These are phyloP conservation scores for Drosophila nigrodunni DNA, from an alignment of 1,140 invertebrate genomes.

Conservation along the genomic window DNA sequence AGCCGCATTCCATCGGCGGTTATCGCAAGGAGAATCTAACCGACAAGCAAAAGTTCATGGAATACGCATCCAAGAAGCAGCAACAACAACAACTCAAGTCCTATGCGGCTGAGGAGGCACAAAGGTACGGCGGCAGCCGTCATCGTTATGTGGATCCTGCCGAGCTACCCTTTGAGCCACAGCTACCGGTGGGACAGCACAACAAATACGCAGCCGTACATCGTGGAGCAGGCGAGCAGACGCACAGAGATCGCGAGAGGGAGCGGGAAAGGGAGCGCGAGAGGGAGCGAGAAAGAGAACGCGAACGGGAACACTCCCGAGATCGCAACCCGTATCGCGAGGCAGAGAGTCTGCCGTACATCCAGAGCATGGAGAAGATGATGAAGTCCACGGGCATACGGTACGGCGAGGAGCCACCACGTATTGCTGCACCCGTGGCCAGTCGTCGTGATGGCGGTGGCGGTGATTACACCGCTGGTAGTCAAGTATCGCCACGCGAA, in stretches of 20 bases:
- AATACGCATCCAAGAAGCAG: slow-evolving; percentile 73
- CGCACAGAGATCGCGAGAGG: slow-evolving; percentile 34
- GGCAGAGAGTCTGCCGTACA: slow-evolving; percentile 82
- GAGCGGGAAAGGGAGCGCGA: slow-evolving; percentile 29
- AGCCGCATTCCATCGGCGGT: slow-evolving; percentile 24
- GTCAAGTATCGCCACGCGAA: slow-evolving; percentile 88
- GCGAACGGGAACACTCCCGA: slow-evolving; percentile 57
- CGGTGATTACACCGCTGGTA: slow-evolving; percentile 22
- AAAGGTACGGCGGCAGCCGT: slow-evolving; percentile 68
- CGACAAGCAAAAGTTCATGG: slow-evolving; percentile 81
- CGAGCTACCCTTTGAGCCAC: slow-evolving; percentile 70
- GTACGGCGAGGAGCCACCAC: slow-evolving; percentile 60
- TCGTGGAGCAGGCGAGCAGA: slow-evolving; percentile 42
- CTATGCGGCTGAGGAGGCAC: slow-evolving; percentile 63
- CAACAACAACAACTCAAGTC: slow-evolving; percentile 47
- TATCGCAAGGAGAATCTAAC: slow-evolving; percentile 81
- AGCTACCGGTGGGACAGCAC: slow-evolving; percentile 27
- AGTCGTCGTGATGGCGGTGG: slow-evolving; percentile 29
- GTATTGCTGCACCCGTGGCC: slow-evolving; percentile 9
- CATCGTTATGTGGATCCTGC: slow-evolving; percentile 78
- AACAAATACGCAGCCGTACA: slow-evolving; percentile 76
- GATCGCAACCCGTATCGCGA: slow-evolving; percentile 82
- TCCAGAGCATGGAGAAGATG: slow-evolving; percentile 84
- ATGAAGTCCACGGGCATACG: slow-evolving; percentile 83
- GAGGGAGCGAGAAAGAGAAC: slow-evolving; percentile 34